Base-by-base conservation (phyloP, 2,113 vertebrate species). In the Craseonycteris thonglongyai region DNA sequence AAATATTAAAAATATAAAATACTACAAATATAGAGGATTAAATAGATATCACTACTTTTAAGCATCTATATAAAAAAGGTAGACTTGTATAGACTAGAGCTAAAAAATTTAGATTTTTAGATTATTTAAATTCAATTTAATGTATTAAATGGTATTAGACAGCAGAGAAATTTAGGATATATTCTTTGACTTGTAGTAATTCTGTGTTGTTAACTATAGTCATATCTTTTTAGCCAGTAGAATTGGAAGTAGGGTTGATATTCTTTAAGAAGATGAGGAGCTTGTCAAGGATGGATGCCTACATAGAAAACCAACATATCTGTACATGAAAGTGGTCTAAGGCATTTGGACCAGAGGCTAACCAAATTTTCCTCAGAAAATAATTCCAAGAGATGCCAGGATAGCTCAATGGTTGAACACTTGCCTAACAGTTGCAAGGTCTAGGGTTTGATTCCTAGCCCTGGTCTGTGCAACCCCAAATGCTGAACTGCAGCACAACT, bases 41-140 rank as follows among this genome's bases (percentile, higher is more conserved):
- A 82, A 66, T 92, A 61, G 75, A 8, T 72, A 24, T 78, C 63
- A 35, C 19, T 79, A 21, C 33, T 83, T 89, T 78, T 91, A 15
- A 65, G 9, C 28, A 81, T 38, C 51, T 71, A 18, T 87, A 26
- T 78, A 66, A 83, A 65, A 65, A 87, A 88, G 45, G 30, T 71
- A 54, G 8, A 85, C 30, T 66, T 88, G 1, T 97, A 33, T 54
- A 68, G 21, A 45, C 51, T 42, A 56, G 22, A 63, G 33, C 18
- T 47, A 71, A 85, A 74, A 88, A 90, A 65, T 84, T 18, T 74
- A 68, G n/a, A 38, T 33, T 78, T 90, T 83, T 88, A 71, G 35
- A 24, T 78, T 68, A 54, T 91, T 96, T 90, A 40, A 69, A 90
- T 88, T 72, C 69, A 84, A 51, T 88, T 76, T 93, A 15, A 78